Evolutionary conservation across 23 tunicate species (phyloP).

Genomic region (Clavelina lepadiformis): DNA sequence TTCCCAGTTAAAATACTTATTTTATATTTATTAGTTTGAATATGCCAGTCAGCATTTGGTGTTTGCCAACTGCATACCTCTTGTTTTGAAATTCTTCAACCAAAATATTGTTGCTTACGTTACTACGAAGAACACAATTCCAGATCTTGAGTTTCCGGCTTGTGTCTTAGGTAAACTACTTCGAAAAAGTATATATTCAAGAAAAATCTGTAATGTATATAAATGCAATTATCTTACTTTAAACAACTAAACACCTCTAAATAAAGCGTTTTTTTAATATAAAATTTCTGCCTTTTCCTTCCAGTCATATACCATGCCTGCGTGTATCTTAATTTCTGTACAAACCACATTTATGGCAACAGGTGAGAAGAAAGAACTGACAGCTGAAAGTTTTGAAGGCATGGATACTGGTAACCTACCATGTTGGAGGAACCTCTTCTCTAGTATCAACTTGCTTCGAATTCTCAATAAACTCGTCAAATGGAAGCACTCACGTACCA

Average conservation of each 20-base stretch:
- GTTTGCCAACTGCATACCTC: conserved; percentile 95
- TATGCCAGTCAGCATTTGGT: conserved; percentile 92
- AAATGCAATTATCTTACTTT: background rate
- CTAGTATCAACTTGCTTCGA: conserved; percentile 80
- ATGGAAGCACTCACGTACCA: conserved; percentile 91
- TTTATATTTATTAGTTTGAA: conserved; percentile 64
- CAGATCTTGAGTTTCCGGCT: conserved; percentile 78
- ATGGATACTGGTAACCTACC: conserved; percentile 36
- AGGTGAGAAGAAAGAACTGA: conserved; percentile 49
- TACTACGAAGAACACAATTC: conserved; percentile 83
- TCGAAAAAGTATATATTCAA: background rate
- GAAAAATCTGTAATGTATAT: background rate
- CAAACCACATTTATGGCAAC: background rate
- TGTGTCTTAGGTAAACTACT: conserved; percentile 71
- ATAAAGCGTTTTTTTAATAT: no score
- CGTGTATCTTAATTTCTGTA: background rate
- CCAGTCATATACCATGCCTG: background rate
- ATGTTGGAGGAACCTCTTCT: conserved; percentile 95
- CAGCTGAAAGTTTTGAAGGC: conserved; percentile 76
- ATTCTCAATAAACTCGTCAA: conserved; percentile 93
- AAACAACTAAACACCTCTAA: no score
- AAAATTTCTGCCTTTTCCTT: no score
- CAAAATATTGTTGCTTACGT: conserved; percentile 92
- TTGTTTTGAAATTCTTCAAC: conserved; percentile 88
- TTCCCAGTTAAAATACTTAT: no score